These are phyloP conservation scores for Dendronephthya gigantea DNA, from an alignment of 64 coral and sea anemone genomes.

Conservation along the genomic window DNA sequence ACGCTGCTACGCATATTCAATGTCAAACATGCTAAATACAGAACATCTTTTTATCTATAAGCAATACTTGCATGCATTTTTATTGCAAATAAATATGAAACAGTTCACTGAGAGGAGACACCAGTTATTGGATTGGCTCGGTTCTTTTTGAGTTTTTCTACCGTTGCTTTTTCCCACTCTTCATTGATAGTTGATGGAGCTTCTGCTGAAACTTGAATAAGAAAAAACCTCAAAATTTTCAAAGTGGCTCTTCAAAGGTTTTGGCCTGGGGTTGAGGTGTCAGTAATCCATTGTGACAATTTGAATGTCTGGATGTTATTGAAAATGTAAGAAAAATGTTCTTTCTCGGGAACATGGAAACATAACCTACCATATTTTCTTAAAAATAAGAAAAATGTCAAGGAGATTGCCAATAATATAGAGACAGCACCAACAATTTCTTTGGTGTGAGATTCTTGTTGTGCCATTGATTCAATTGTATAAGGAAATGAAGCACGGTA, in stretches of 20 bases:
- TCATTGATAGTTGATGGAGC: background rate
- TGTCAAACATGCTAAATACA: too few species aligned
- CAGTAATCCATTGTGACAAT: background rate
- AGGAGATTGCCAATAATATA: background rate
- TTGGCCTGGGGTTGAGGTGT: background rate
- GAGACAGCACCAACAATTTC: background rate
- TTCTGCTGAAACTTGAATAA: background rate
- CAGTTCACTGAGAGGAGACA: background rate
- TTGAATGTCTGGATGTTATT: too few species aligned
- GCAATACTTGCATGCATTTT: background rate
- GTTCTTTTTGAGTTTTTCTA: background rate
- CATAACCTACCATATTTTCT: background rate
- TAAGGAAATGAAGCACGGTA: background rate
- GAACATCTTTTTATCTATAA: too few species aligned
- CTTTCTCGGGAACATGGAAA: background rate
- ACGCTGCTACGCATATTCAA: background rate
- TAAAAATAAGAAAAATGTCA: slow-evolving; percentile 3
- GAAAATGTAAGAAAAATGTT: too few species aligned
- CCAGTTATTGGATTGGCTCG: background rate
- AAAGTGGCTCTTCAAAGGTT: background rate
- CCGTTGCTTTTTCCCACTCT: background rate
- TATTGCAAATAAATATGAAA: background rate
- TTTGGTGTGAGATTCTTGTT: background rate
- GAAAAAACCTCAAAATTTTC: background rate
- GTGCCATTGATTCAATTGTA: background rate